Percentiles rank a stretch among this genome's conserved stretches.
phyloP scores from a whole-genome alignment of 1,140 invertebrate genomes.

The Antheraea mylitta region DNA sequence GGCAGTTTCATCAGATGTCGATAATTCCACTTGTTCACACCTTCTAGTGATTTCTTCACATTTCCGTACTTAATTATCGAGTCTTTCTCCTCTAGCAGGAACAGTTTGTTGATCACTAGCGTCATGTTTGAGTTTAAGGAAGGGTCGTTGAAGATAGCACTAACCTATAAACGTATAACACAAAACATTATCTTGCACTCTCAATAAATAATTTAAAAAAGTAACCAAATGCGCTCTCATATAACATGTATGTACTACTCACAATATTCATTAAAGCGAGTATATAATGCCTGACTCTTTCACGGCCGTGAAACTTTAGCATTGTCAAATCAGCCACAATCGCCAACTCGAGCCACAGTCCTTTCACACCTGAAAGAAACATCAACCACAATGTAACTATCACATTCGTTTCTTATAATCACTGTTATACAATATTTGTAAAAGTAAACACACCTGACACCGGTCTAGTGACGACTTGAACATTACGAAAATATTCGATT shows the following conservation, averaged over 20 bases:
- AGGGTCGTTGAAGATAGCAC: constrained; percentile 85
- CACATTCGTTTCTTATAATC: constrained; percentile 20
- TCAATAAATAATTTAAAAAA: constrained; percentile 27
- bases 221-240: constrained; percentile 17
- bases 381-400: constrained; percentile 39
- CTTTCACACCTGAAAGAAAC: constrained; percentile 68
- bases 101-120: constrained; percentile 82
- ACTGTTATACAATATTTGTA: constrained; percentile 9
- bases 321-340: constrained; percentile 85
- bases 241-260: constrained; percentile 64
- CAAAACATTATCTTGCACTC: constrained; percentile 45
- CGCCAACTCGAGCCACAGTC: constrained; percentile 84
- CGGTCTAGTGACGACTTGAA: constrained; percentile 51
- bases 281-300: constrained; percentile 84
- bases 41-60: constrained; percentile 85
- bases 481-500: constrained; percentile 47
- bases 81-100: constrained; percentile 82
- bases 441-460: constrained; percentile 56
- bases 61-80: constrained; percentile 82
- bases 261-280: constrained; percentile 89
- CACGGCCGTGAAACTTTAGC: constrained; percentile 84
- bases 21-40: constrained; percentile 88
- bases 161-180: constrained; percentile 80
- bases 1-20: constrained; percentile 78
- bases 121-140: constrained; percentile 84